Evolutionary conservation across 2,113 vertebrate genomes (phyloP), one percentile per base, ranked within the genome.

Genomic region (Galeopterus variegatus): DNA sequence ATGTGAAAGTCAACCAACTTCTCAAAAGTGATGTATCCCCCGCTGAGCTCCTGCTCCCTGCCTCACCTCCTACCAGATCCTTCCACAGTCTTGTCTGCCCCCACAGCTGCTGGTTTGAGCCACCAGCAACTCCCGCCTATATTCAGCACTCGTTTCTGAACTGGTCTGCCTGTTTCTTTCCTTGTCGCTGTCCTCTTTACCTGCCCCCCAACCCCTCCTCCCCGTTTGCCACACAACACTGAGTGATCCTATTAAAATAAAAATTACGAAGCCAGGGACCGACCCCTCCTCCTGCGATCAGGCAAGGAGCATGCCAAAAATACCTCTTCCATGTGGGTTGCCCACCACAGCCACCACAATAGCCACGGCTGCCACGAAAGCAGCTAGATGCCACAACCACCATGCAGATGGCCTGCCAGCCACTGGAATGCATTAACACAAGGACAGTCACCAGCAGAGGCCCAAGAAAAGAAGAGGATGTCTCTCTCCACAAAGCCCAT

Each of bases 1-100:
- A 23, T 0, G 0, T 19, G 5, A 36, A 86, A 11, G 52, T 36
- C 88, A 56, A 4, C 33, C 5, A 54, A 24, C 28, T 12, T 15
- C 56, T 65, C 65, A 64, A 0, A 54, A 28, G 2, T 2, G 0
- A 5, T 11, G 11, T 11, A 0, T 17, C 28, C 50, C 19, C 17
- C 8, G 0, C 5, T 0, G 62, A 75, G 72, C 52, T 58, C 24
- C n/a, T 64, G 70, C 65, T 50, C 31, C 52, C 15, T 0, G 15
- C 50, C 36, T 79, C 54, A 24, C 24, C 10, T 58, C 24, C 56
- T 23, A 0, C 72, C 72, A 45, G 26, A 26, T 4, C 67, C 48
- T 36, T 60, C 14, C 12, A 0, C 1, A 0, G 19, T 11, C 45
- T 36, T 2, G 0, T 33, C 54, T 24, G 45, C 50, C 67, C 58